A percentile compares a stretch with the other conserved stretches of the same genome.
phyloP scores from a whole-genome alignment of 2,888 invertebrate genomes.

The Cerceris ruficornis region DNA sequence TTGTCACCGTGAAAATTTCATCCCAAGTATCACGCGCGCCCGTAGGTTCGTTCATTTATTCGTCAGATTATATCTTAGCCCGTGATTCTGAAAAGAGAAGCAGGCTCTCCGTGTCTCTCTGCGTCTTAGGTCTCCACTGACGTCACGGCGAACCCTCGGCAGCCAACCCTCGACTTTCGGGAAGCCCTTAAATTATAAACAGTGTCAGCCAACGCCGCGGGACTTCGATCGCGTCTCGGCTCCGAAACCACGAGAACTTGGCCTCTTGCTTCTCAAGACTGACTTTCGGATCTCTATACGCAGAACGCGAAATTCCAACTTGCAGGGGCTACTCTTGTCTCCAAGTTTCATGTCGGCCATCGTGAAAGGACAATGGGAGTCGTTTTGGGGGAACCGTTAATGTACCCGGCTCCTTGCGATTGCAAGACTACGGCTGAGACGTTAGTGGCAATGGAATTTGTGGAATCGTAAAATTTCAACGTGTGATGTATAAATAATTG shows the following conservation, averaged over 20 bases:
- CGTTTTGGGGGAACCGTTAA: neutral
- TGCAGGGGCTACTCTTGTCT: conserved; percentile 29
- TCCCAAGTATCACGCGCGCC: too few species aligned
- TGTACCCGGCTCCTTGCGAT: too few species aligned
- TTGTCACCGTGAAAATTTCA: too few species aligned
- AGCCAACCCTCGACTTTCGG: conserved; percentile 52
- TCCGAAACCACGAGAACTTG: conserved; percentile 56
- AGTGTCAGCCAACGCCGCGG: conserved; percentile 69
- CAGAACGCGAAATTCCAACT: conserved; percentile 18
- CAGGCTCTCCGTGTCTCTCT: too few species aligned
- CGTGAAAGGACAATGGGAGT: conserved; percentile 10
- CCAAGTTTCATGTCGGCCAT: conserved; percentile 35
- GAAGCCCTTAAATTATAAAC: conserved; percentile 78
- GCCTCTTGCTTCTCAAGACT: conserved; percentile 23
- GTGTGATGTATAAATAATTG: too few species aligned
- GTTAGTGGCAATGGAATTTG: too few species aligned
- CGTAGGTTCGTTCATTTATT: too few species aligned
- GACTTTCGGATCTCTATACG: conserved; percentile 15
- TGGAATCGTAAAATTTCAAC: too few species aligned
- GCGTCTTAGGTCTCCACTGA: conserved; percentile 25
- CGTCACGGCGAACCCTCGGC: conserved; percentile 50
- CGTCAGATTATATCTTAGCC: too few species aligned
- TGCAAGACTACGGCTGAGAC: too few species aligned
- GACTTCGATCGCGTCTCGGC: conserved; percentile 64
- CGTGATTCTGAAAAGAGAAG: too few species aligned